Percentiles rank a stretch among this genome's conserved stretches.
Evolutionary conservation across 2,113 vertebrate genomes (phyloP).

Genomic region (Tichodroma muraria): DNA sequence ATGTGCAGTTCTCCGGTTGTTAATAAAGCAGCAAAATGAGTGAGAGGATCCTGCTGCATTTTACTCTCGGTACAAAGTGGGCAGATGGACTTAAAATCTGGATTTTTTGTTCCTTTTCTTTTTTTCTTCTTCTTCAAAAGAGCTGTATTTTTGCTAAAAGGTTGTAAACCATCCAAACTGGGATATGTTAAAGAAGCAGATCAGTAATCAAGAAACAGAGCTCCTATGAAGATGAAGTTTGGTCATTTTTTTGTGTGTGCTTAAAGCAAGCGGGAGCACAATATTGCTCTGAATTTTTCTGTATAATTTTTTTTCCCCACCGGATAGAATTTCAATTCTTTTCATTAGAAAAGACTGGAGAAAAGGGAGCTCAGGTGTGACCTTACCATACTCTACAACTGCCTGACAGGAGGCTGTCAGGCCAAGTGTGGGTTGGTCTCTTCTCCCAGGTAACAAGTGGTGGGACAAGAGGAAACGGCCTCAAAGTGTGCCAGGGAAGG

Average conservation of each 20-base stretch:
- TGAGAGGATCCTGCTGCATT: background rate
- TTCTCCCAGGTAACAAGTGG: background rate
- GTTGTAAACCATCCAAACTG: background rate
- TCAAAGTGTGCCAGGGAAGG: background rate
- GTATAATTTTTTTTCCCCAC: background rate
- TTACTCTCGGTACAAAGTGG: background rate
- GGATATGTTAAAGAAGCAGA: background rate
- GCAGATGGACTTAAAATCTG: background rate
- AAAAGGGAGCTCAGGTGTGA: background rate
- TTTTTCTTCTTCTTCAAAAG: background rate
- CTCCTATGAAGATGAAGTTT: background rate
- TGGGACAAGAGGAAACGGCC: background rate
- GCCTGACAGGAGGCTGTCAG: background rate
- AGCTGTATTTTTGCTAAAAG: background rate
- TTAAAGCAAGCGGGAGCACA: background rate
- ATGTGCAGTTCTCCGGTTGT: background rate
- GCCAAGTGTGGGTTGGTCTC: background rate
- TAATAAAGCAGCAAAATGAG: background rate
- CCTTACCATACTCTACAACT: background rate
- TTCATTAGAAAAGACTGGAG: background rate
- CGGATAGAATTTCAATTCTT: background rate
- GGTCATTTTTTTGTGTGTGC: background rate
- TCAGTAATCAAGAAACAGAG: background rate
- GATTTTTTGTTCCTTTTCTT: rapidly evolving
- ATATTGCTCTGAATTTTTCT: background rate